Evolutionary conservation across 2,888 invertebrate species (phyloP).

Genomic region (Lumbricus terrestris): DNA sequence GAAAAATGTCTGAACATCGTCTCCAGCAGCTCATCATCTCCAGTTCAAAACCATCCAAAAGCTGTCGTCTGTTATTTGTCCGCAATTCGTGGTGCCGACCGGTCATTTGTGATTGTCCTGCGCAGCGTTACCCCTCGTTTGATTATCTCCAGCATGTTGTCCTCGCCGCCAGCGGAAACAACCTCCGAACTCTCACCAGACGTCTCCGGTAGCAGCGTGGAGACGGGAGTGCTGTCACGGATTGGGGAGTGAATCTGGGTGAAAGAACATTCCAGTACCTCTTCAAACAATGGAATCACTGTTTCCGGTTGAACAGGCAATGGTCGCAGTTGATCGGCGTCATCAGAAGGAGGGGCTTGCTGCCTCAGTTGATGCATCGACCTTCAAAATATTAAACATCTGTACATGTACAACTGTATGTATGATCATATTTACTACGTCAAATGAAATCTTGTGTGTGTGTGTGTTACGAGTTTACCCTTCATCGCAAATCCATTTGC

Average conservation of each 20-base stretch:
- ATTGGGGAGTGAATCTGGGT: neutral
- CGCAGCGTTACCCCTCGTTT: neutral
- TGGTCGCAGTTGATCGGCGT: neutral
- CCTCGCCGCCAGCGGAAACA: neutral
- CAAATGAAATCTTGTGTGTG: too few species aligned
- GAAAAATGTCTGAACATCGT: neutral
- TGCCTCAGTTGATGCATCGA: neutral
- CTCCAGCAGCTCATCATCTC: neutral
- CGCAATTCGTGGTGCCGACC: neutral
- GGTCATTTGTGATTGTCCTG: slow-evolving; percentile 3
- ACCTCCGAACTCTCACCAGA: neutral
- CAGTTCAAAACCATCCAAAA: neutral
- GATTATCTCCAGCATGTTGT: neutral
- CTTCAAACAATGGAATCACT: slow-evolving; percentile 6
- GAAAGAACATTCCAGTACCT: neutral
- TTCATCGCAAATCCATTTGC: neutral
- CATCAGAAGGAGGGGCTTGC: slow-evolving; percentile 11
- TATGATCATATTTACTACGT: neutral
- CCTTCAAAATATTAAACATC: neutral
- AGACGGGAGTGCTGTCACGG: neutral
- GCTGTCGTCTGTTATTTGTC: too few species aligned
- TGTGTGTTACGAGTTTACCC: too few species aligned
- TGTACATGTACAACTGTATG: too few species aligned
- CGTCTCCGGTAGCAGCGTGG: neutral
- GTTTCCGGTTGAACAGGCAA: neutral